Base-by-base conservation (phyloP, 1,140 invertebrate genomes). In the Drosophila simulans region DNA sequence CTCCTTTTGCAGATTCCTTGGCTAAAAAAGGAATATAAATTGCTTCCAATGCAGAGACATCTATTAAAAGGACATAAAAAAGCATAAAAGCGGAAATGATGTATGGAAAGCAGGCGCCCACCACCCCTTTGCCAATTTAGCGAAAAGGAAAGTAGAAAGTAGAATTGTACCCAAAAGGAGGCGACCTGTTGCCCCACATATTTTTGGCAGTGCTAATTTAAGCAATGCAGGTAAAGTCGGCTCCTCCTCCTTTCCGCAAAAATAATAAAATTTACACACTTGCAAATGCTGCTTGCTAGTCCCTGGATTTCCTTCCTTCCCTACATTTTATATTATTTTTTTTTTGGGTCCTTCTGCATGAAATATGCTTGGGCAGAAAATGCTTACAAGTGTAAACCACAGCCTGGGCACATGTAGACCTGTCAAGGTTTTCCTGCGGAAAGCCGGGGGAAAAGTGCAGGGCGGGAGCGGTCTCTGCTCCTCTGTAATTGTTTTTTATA, bases 381-480 rank as follows among this genome's bases (percentile, higher is more conserved):
- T 85, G 84, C 84, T 89, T 88, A 88, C 84, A 88, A 88, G 84
- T 88, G 80, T 88, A 88, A 88, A 89, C 84, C 84, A 89, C 84
- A 89, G 84, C 68, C 70, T 64, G 60, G 71, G 84, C 76, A 77
- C 80, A 84, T 89, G 80, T 89, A 80, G 57, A 83, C 60, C 72
- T 84, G 84, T 88, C 83, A 79, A 70, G 64, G 59, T 62, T 52
- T 59, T 31, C 45, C 60, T 43, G 54, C 15, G 54, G 56, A 43
- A 17, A 35, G 25, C 37, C 31, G 58, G 17, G 37, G 15, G 42
- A 12, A 37, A 49, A 49, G 48, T n/a, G 48, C 13, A 49, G 10
- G 11, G n/a, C 31, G 27, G 45, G 11, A 54, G 49, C 40, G 54
- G 54, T 68, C 52, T 59, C 81, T 73, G 65, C 78, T 54, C 51